Conservation (phyloP, 2,113 vertebrate genomes). For the Ginglymostoma cirratum region DNA sequence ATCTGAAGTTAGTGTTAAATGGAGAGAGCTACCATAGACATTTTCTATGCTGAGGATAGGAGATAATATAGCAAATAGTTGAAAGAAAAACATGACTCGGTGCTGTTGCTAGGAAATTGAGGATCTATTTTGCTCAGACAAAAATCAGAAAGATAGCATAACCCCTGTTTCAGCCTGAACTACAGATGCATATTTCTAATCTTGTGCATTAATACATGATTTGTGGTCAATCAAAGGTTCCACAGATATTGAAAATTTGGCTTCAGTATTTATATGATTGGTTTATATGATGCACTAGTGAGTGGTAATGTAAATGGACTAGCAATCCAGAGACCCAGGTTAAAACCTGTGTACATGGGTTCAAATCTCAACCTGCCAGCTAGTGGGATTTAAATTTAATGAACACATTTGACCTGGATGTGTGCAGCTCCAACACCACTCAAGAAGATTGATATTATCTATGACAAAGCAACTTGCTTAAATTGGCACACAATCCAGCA, state of each 20-base stretch:
- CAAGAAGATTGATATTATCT: too few species aligned
- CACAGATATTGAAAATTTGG: background rate
- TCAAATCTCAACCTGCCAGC: too few species aligned
- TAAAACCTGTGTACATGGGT: too few species aligned
- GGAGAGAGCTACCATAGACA: background rate
- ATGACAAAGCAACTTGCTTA: too few species aligned
- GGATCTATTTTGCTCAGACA: background rate
- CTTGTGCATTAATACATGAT: background rate
- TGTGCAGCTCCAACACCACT: too few species aligned
- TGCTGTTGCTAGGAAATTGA: background rate
- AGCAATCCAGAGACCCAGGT: too few species aligned
- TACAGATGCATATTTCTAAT: background rate
- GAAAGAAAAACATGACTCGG: background rate
- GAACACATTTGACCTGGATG: too few species aligned
- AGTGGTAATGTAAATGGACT: too few species aligned
- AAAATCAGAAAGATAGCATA: background rate
- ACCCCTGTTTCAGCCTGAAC: background rate
- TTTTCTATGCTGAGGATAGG: too few species aligned
- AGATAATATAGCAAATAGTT: background rate
- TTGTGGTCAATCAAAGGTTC: background rate
- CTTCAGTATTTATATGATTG: background rate
- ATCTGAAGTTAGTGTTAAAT: background rate
- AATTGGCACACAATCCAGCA: too few species aligned
- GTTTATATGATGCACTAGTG: too few species aligned
- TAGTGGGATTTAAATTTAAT: too few species aligned